A percentile compares a stretch with the other conserved stretches of the same genome.
These are phyloP conservation scores for Eupsittula cactorum DNA, from an alignment of 2,113 vertebrate species.

Conservation along the genomic window DNA sequence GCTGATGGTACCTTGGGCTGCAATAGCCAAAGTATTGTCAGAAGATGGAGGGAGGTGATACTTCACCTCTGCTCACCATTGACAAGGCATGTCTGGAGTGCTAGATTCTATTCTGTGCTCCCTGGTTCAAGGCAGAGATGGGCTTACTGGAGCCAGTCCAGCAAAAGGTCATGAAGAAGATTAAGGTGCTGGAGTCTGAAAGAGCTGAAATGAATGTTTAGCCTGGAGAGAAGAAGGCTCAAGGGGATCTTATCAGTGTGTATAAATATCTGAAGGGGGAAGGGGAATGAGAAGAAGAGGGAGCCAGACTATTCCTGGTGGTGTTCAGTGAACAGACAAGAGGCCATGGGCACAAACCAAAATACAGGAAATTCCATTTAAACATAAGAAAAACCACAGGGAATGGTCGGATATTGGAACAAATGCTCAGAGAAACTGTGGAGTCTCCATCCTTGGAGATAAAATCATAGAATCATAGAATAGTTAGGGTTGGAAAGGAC, in stretches of 20 bases:
- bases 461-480: not conserved
- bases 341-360: not conserved
- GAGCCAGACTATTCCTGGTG: not conserved
- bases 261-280: not conserved
- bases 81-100: accelerated
- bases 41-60: not conserved
- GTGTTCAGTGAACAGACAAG: not conserved
- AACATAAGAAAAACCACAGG: not conserved
- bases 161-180: not conserved
- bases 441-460: not conserved
- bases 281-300: not conserved
- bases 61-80: not conserved
- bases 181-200: not conserved
- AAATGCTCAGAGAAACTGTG: not conserved
- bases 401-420: accelerated
- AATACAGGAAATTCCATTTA: not conserved
- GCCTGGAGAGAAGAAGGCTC: not conserved
- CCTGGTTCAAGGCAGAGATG: not conserved
- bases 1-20: not conserved
- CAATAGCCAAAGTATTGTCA: not conserved
- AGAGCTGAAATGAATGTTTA: not conserved
- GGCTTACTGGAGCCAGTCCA: not conserved
- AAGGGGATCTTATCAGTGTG: not conserved
- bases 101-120: not conserved
- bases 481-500: too few species aligned